phyloP scores from a whole-genome alignment of 1,140 invertebrate species.

The Plodia interpunctella region DNA sequence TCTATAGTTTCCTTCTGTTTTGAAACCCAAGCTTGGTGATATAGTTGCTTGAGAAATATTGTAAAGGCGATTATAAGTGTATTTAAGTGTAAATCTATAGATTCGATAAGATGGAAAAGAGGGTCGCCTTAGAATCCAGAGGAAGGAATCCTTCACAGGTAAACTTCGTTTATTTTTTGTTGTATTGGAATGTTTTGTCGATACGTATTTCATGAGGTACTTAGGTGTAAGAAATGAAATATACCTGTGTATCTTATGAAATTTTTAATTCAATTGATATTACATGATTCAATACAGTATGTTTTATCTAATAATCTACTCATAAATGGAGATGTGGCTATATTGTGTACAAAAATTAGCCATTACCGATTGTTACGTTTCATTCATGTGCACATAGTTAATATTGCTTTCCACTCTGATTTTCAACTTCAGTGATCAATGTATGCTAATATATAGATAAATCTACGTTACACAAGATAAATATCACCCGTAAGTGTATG shows the following conservation, averaged over 20 bases:
- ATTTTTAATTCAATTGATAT: neutral
- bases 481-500: neutral
- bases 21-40: slow-evolving; percentile 76
- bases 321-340: slow-evolving; percentile 54
- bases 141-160: slow-evolving; percentile 90
- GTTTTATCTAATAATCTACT: slow-evolving; percentile 21
- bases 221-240: slow-evolving; percentile 40
- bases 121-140: slow-evolving; percentile 92
- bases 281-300: neutral
- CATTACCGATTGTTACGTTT: slow-evolving; percentile 70
- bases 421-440: neutral
- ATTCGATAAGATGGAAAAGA: slow-evolving; percentile 88
- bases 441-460: neutral
- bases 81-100: slow-evolving; percentile 46
- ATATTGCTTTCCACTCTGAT: slow-evolving; percentile 18
- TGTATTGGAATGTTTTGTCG: slow-evolving; percentile 75
- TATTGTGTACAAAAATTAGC: slow-evolving; percentile 56
- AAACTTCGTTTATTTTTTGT: slow-evolving; percentile 74
- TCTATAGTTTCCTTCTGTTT: slow-evolving; percentile 77
- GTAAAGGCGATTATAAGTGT: slow-evolving; percentile 46
- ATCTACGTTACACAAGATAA: neutral
- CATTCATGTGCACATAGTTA: slow-evolving; percentile 59
- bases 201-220: slow-evolving; percentile 70
- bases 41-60: slow-evolving; percentile 64
- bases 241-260: slow-evolving; percentile 5